Base-by-base conservation (phyloP, 2,113 vertebrate genomes). In the Oxygymnocypris stewartii region DNA sequence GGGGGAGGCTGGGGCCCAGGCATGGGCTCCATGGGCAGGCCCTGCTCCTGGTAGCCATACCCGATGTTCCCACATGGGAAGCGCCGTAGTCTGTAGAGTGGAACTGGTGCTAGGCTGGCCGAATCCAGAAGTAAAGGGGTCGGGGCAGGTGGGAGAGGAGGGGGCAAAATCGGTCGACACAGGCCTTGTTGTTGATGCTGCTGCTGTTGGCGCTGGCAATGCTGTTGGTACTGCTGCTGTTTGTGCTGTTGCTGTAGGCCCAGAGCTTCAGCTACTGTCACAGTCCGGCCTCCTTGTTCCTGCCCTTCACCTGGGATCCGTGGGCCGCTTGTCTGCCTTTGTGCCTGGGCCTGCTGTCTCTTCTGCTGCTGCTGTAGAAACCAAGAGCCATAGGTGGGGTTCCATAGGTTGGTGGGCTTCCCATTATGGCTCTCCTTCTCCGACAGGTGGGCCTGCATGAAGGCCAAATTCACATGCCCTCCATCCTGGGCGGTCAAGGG, bases 331-430 rank as follows among this genome's bases (percentile, higher is more conserved):
- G 31, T 90, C 89, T 93, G 93, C 91, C 93, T 87, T 88, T 94
- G 91, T 25, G 84, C 85, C 49, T 88, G 84, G 13, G 85, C 85
- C 49, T 88, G 89, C 86, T 96, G 95, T 44, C 93, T 91, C 67
- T 94, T 93, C 86, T 95, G 92, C 88, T 88, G 96, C 51, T 97
- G 97, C 94, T 98, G 97, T 0, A 98, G 94, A 91, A 98, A 97
- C 98, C 98, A 99, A 0, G 98, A 98, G 84, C 98, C 97, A 0
- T 99, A 99, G 0, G 98, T 99, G 0, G 98, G 98, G 90, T 99
- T 99, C 98, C 97, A 99, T 28, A 99, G 95, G 86, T 96, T 99
- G 94, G 96, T 99, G 71, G 94, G 96, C 91, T 99, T 99, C 91
- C 97, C 94, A 4, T 95, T 90, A 93, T 94, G 92, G 93, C 93